Evolutionary conservation across 2,888 invertebrate species (phyloP).

Genomic region (Sesia apiformis): DNA sequence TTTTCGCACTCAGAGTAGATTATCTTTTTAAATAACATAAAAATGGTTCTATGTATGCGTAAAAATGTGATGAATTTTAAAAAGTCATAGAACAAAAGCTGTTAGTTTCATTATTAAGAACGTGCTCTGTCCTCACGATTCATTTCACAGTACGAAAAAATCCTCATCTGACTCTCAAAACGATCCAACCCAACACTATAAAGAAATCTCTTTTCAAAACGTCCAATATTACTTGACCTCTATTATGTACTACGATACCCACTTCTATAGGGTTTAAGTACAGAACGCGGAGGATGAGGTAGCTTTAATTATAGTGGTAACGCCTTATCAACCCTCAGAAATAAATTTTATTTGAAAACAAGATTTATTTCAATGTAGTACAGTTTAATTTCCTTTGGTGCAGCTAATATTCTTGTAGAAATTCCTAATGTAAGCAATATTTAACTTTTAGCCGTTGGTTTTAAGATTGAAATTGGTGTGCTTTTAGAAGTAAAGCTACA

Average conservation of each 20-base stretch:
- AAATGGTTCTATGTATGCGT: too few relatives aligned
- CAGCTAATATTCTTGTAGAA: too few relatives aligned
- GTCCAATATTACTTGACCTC: conserved; percentile 32
- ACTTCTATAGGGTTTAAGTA: conserved; percentile 29
- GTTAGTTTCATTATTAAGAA: too few relatives aligned
- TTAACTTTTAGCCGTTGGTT: accelerated
- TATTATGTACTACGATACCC: conserved; percentile 22
- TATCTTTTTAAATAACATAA: too few relatives aligned
- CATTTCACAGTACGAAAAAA: too few relatives aligned
- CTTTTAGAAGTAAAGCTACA: conserved; percentile 44
- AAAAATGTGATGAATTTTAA: too few relatives aligned
- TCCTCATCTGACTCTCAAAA: too few relatives aligned
- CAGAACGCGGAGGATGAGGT: conserved; percentile 17
- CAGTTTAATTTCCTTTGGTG: too few relatives aligned
- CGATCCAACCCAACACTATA: conserved; percentile 9
- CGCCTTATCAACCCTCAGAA: conserved; percentile 30
- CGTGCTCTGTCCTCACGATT: too few relatives aligned
- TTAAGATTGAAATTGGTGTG: conserved; percentile 15
- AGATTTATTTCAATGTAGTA: not conserved
- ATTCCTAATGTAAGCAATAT: too few relatives aligned
- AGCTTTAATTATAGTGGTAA: conserved; percentile 25
- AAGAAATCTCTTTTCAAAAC: conserved; percentile 23
- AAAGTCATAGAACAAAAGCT: too few relatives aligned
- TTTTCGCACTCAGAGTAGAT: too few relatives aligned
- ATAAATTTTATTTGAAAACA: not conserved